Evolutionary conservation across 2,888 invertebrate species (phyloP).

Genomic region (Acleris cristana): DNA sequence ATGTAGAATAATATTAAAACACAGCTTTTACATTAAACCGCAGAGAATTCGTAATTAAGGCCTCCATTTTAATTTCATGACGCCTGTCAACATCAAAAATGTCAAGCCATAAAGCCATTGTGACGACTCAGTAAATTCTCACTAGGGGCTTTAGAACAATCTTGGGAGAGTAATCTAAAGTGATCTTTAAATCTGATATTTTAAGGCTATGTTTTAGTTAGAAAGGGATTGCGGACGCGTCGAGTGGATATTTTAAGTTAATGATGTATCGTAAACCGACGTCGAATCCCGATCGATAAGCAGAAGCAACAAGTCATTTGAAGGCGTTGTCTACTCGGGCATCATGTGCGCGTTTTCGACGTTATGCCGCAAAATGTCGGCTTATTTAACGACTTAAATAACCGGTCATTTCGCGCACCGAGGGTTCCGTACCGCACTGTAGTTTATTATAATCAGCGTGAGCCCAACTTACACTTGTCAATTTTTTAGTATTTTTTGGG

Average conservation of each 20-base stretch:
- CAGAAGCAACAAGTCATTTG: conserved; percentile 36
- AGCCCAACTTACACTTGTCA: too few species aligned
- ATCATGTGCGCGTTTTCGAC: too few species aligned
- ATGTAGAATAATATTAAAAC: conserved; percentile 13
- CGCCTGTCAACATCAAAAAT: conserved; percentile 51
- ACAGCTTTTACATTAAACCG: conserved; percentile 30
- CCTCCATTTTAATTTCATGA: conserved; percentile 46
- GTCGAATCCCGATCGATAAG: conserved; percentile 45
- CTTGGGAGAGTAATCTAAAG: conserved; percentile 34
- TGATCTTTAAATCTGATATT: conserved; percentile 32
- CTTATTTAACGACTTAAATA: too few species aligned
- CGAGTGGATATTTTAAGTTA: conserved; percentile 48
- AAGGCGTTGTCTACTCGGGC: too few species aligned
- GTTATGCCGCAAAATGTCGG: too few species aligned
- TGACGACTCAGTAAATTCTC: conserved; percentile 49
- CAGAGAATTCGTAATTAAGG: conserved; percentile 38
- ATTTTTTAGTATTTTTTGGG: too few species aligned
- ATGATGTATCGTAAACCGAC: conserved; percentile 51
- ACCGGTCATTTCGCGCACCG: too few species aligned
- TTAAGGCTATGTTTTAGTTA: conserved; percentile 40
- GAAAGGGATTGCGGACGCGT: conserved; percentile 38
- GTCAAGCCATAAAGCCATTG: conserved; percentile 42
- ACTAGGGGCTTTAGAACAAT: conserved; percentile 45
- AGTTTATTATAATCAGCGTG: too few species aligned
- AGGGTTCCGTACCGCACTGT: too few species aligned